Percentiles rank a stretch among this genome's conserved stretches.
Evolutionary conservation across 2,888 invertebrate genomes (phyloP).

Genomic region (Drosophila differens): DNA sequence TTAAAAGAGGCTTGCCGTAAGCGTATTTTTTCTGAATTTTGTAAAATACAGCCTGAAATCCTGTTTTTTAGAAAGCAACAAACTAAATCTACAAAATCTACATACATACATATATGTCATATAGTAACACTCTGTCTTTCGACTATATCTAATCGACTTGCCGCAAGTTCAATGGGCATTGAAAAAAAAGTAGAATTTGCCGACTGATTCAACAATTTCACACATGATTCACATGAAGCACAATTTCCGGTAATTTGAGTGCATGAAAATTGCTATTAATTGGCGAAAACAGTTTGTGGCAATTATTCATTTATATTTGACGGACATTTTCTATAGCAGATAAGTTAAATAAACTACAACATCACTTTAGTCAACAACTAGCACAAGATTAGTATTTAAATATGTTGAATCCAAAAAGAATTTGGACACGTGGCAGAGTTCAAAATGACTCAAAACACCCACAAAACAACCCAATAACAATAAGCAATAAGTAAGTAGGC

Average conservation of each 20-base stretch:
- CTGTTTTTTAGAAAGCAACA: background rate
- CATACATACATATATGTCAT: background rate
- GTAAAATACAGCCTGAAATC: too few relatives aligned
- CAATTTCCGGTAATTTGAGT: conserved; percentile 18
- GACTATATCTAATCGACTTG: conserved; percentile 37
- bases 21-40: too few relatives aligned
- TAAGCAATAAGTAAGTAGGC: background rate
- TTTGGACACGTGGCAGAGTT: background rate
- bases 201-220: conserved; percentile 20
- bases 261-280: conserved; percentile 1
- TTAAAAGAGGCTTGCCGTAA: too few relatives aligned
- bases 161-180: background rate
- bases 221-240: conserved; percentile 18
- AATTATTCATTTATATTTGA: background rate
- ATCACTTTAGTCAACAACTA: background rate
- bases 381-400: background rate
- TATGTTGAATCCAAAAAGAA: background rate
- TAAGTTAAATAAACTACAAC: background rate
- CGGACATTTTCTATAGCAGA: background rate
- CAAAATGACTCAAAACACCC: conserved; percentile 22
- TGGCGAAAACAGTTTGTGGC: background rate
- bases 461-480: conserved; percentile 4
- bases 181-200: conserved; percentile 11
- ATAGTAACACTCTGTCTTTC: conserved; percentile 1
- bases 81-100: background rate